A percentile compares a stretch with the other conserved stretches of the same genome.
Conservation (phyloP, 2,888 invertebrate species). For the Slavum lentiscoides region DNA sequence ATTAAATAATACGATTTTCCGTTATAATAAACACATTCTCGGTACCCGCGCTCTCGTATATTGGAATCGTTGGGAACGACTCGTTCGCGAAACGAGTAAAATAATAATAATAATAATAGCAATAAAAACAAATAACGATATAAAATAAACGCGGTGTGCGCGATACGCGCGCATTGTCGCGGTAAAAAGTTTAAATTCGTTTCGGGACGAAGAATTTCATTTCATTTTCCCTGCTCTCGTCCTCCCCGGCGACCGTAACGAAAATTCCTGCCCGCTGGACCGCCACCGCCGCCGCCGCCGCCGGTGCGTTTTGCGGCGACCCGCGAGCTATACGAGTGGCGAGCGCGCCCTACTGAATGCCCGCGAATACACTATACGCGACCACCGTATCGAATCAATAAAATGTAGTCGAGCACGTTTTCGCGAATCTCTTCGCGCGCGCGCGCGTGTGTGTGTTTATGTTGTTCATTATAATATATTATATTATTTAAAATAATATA, state of each 20-base stretch:
- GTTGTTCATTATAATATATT: too few relatives aligned
- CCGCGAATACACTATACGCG: not conserved
- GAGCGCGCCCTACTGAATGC: not conserved
- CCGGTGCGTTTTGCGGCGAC: conserved; percentile 4
- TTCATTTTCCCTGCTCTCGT: not conserved
- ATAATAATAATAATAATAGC: too few relatives aligned
- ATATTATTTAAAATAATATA: too few relatives aligned
- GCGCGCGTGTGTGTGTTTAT: too few relatives aligned
- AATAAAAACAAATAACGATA: not conserved
- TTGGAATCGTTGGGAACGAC: too few relatives aligned
- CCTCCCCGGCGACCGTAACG: not conserved
- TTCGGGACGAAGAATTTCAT: conserved; percentile 43
- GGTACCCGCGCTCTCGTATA: too few relatives aligned
- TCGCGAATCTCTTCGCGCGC: not conserved
- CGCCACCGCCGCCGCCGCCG: not conserved
- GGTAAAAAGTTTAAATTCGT: conserved; percentile 43
- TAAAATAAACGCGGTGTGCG: not conserved
- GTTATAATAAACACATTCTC: too few relatives aligned
- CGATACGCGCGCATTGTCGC: conserved; percentile 1
- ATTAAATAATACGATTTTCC: too few relatives aligned
- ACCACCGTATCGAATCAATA: conserved; percentile 9
- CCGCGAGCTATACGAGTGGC: too few relatives aligned
- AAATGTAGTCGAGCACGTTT: conserved; percentile 2
- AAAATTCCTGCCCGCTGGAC: conserved; percentile 38
- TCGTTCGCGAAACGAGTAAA: too few relatives aligned